Evolutionary conservation across 1,140 invertebrate genomes (phyloP), one percentile per base, ranked within the genome.

Genomic region (Nebria ingens): DNA sequence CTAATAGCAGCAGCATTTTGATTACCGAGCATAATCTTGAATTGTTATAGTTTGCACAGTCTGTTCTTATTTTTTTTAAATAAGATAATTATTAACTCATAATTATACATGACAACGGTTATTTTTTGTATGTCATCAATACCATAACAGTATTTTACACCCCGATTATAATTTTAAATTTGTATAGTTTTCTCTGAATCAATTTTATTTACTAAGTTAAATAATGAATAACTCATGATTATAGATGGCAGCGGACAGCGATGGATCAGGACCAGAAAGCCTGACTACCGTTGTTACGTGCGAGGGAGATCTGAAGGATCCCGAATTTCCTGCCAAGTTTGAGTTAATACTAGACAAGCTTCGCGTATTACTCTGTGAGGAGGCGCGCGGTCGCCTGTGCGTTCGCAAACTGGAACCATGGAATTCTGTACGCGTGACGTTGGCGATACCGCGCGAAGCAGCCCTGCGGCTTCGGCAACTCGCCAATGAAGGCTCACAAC

Each of bases 381-480:
- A 83, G 85, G 64, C 71, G 64, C 74, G 76, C 59, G 75, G 80
- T 69, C 71, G 73, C 52, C 66, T 83, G 56, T 73, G 71, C 65
- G 78, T 87, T 55, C 80, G 82, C 61, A 90, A 97, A 80, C 88
- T 97, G 76, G 93, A 98, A 81, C 93, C 93, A 80, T 97, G 93
- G 93, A 95, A 97, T 77, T 93, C 91, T 67, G 93, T 97, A 62
- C 85, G 91, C 74, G 92, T 97, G 69, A 97, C 93, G 73, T 89
- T 97, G 77, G 93, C 91, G 66, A 91, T 97, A 75, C 93, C 93
- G 61, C 84, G 87, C 69, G 93, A 96, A 74, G 94, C 94, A 67
- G 94, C 93, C 62, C 73, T 86, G 63, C 82, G 90, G 62, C 77
- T 98, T 65, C 81, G 91, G 65, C 87, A 91, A 69, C 76, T 98